A percentile compares a stretch with the other conserved stretches of the same genome.
Conservation (phyloP, 2,113 vertebrate species). For the Hiodon alosoides region DNA sequence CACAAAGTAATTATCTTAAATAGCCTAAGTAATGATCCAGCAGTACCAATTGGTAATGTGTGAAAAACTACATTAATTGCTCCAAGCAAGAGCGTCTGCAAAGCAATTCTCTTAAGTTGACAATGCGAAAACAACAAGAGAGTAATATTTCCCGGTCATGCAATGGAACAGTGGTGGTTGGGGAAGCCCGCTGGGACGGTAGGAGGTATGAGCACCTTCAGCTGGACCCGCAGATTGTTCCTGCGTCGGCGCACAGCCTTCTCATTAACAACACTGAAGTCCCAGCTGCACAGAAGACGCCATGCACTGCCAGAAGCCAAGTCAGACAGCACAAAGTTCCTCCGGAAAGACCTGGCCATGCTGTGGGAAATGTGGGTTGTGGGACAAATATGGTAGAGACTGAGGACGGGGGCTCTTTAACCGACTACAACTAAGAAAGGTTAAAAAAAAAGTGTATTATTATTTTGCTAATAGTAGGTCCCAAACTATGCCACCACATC, state of each 20-base stretch:
- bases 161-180: too few relatives aligned
- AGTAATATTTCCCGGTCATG: not conserved
- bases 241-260: constrained; percentile 76
- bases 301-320: constrained; percentile 58
- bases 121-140: not conserved
- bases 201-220: constrained; percentile 67
- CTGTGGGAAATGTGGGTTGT: constrained; percentile 48
- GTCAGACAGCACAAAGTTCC: constrained; percentile 67
- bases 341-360: constrained; percentile 76
- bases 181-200: not conserved
- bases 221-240: constrained; percentile 78
- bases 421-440: not conserved
- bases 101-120: too few relatives aligned
- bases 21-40: too few relatives aligned
- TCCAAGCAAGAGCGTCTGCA: too few relatives aligned
- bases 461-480: not conserved
- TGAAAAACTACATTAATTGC: too few relatives aligned
- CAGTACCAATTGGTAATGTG: too few relatives aligned
- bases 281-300: constrained; percentile 86
- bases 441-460: not conserved
- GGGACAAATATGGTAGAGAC: too few relatives aligned
- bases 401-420: not conserved
- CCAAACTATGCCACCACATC: not conserved
- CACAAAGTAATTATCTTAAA: too few relatives aligned
- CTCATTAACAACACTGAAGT: constrained; percentile 80